Conservation (phyloP, 2,113 vertebrate species). For the Cnemophilus loriae region DNA sequence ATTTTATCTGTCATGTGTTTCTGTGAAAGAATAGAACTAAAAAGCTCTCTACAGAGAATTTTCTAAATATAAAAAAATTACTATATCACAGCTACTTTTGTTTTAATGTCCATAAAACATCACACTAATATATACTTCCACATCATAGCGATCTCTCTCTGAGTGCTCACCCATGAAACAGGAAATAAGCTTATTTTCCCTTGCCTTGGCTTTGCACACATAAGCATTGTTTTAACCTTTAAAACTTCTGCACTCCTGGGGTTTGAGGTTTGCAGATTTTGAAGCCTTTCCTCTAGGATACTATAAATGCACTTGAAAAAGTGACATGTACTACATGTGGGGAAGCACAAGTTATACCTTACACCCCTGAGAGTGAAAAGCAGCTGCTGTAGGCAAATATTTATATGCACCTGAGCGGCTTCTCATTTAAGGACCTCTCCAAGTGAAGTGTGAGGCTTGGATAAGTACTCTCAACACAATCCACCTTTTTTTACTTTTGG, state of each 20-base stretch:
- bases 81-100: neutral
- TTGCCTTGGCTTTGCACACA: neutral
- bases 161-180: neutral
- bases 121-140: neutral
- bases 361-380: neutral
- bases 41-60: neutral
- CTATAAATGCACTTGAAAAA: neutral
- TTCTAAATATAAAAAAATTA: neutral
- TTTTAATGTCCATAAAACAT: neutral
- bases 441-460: constrained; percentile 24
- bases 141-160: neutral
- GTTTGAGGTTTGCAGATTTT: constrained; percentile 12
- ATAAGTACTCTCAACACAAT: neutral
- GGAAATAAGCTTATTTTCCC: neutral
- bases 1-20: neutral
- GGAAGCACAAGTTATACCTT: neutral
- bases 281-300: neutral
- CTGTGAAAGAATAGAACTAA: neutral
- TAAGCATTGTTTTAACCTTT: constrained; percentile 8
- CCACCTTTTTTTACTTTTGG: neutral
- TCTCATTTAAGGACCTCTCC: constrained; percentile 36
- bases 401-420: constrained; percentile 24
- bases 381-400: constrained; percentile 39
- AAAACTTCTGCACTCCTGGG: neutral
- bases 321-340: neutral